These are phyloP conservation scores for Diglossa cyanea DNA, from an alignment of 2,797 vertebrate genomes.

Conservation along the genomic window DNA sequence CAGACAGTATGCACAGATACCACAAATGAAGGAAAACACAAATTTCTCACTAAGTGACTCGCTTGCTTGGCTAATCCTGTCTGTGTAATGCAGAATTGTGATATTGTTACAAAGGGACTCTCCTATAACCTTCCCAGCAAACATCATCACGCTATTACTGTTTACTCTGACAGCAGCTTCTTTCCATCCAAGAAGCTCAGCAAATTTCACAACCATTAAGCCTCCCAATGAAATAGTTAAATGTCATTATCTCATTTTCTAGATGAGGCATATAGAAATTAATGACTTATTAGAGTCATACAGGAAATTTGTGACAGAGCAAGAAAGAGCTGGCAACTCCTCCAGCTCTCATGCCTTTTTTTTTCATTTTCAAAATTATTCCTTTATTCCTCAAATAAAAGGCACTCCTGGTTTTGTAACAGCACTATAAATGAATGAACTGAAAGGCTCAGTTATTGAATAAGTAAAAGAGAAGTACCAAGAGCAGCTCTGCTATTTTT, in stretches of 20 bases:
- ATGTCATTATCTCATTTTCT: slow-evolving; percentile 51
- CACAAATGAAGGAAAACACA: not conserved
- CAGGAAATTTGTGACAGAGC: slow-evolving; percentile 14
- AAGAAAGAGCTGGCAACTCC: not conserved
- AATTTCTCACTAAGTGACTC: not conserved
- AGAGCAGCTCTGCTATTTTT: not conserved
- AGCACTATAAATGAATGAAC: not conserved
- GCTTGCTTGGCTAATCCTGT: not conserved
- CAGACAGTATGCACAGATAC: not conserved
- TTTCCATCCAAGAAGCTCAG: slow-evolving; percentile 29
- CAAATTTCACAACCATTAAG: slow-evolving; percentile 50
- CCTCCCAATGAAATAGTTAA: slow-evolving; percentile 36
- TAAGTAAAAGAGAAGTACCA: not conserved
- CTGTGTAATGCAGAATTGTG: not conserved
- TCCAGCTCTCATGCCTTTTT: not conserved
- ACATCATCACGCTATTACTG: slow-evolving; percentile 15
- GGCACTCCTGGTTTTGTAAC: not conserved
- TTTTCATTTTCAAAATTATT: not conserved
- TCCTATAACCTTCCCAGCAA: slow-evolving; percentile 27
- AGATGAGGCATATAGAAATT: slow-evolving; percentile 30
- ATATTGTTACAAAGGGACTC: slow-evolving; percentile 18
- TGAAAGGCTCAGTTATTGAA: not conserved
- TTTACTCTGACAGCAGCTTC: slow-evolving; percentile 33
- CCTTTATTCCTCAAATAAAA: not conserved
- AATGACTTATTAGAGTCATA: not conserved